Evolutionary conservation across 2,797 vertebrate species (phyloP).

Genomic region (Darevskia mixta): DNA sequence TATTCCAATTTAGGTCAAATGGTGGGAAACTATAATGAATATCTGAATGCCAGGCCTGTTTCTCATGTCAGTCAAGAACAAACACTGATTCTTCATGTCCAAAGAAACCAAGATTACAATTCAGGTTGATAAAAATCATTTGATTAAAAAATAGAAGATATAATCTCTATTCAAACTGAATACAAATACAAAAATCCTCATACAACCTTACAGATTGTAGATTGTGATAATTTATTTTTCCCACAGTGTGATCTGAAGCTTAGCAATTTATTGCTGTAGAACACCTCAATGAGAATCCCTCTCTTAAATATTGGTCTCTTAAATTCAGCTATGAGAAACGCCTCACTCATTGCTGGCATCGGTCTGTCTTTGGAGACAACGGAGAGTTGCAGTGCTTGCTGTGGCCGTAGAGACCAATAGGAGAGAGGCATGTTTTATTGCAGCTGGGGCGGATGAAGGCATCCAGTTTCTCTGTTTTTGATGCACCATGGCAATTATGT

Average conservation of each 20-base stretch:
- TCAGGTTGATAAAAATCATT: neutral
- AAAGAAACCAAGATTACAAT: neutral
- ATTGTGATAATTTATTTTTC: fast-evolving
- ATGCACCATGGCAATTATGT: too few species aligned
- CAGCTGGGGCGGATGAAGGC: too few species aligned
- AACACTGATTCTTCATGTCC: neutral
- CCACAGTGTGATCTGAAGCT: neutral
- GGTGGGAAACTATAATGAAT: neutral
- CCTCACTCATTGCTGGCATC: neutral
- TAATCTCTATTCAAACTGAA: neutral
- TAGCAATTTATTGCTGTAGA: neutral
- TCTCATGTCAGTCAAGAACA: fast-evolving
- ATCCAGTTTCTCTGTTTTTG: too few species aligned
- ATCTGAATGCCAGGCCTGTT: conserved; percentile 6
- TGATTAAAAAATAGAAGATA: conserved; percentile 26
- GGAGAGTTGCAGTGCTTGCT: too few species aligned
- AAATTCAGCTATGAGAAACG: neutral
- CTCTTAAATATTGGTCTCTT: neutral
- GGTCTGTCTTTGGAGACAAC: too few species aligned
- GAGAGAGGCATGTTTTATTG: too few species aligned
- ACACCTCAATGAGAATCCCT: neutral
- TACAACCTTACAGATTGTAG: neutral
- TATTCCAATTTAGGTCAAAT: neutral
- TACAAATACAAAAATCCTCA: neutral
- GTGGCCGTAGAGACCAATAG: too few species aligned